Base-by-base conservation (phyloP, 2,797 vertebrate species). In the Gobio occitaniae region DNA sequence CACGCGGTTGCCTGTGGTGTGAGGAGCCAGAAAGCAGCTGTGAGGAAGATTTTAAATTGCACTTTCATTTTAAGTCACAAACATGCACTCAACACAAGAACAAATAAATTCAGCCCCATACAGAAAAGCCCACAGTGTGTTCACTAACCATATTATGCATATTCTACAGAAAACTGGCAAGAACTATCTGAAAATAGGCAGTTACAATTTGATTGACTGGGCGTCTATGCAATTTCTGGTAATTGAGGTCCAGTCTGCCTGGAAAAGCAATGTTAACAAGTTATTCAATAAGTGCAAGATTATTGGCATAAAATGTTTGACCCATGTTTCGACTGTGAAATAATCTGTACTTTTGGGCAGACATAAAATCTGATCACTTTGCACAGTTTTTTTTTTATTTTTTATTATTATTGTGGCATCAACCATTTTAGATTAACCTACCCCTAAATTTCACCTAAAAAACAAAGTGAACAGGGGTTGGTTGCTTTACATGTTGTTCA, bases 11-110 rank as follows among this genome's bases (percentile, higher is more conserved):
- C 56, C 52, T 68, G 25, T 36, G 44, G 21, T 17, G 21, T 36
- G 56, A 75, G 8, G 10, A 84, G 71, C 29, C 52, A 72, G 38
- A 65, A 17, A 65, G 36, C 32, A 21, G 25, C 36, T 68, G n/a
- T 29, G 54, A 82, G 69, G 61, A 47, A 59, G 50, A 78, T 65
- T 86, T 86, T 52, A 83, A 84, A 79, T 65, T 75, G 74, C 52
- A 44, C 29, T 36, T 84, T 84, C 74, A 54, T 80, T 84, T 71
- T 21, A 19, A 44, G 41, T 83, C 52, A 19, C 2, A 50, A 63
- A 78, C 32, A 78, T n/a, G 4, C 41, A 72, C 21, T 59, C 68
- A 44, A 59, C 68, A 72, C 41, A 72, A 72, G 41, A 82, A 25
- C 54, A 76, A 76, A 76, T n/a, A 76, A 32, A 76, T 1, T 41